Base-by-base conservation (phyloP, 2,113 vertebrate genomes). In the Psammodynastes pulverulentus region DNA sequence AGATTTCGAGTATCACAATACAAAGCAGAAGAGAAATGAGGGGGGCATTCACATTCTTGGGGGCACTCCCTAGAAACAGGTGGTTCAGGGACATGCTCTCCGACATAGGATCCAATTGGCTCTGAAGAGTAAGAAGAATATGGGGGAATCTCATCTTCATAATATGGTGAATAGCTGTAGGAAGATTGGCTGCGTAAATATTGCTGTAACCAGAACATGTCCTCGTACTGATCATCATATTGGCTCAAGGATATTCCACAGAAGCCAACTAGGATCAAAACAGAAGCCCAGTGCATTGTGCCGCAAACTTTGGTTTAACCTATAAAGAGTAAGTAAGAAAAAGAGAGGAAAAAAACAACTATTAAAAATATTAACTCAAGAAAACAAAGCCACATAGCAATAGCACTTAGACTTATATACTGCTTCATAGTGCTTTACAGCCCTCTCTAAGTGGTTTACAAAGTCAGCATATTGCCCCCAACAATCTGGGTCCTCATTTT, bases 1-100 rank as follows among this genome's bases (percentile, higher is more conserved):
- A 99, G 97, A 93, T 97, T 97, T 29, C 99, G 98, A 2, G 98
- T 97, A 93, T 99, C 98, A 9, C 99, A 99, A 96, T 99, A 99
- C 98, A 99, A 98, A 95, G 99, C 99, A 0, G 98, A 96, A 0
- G 99, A 98, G 96, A 98, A 99, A 88, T 97, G 97, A 1, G 98
- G 98, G 12, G 99, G 99, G 58, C 99, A 99, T 94, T 99, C 99
- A 1, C 99, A 99, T 94, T 98, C 98, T 0, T 97, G 97, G 9
- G 99, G 99, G 92, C 99, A 99, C 1, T 98, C 96, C 9, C 98
- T 97, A 53, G 97, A 95, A 2, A 96, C 5, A 0, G 96, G 91
- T 0, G 94, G 95, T 90, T 95, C 96, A 5, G 88, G 88, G 93
- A 62, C 39, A 0, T 94, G 45, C 92, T 96, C 95, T 84, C 94